Percentiles rank a stretch among this genome's conserved stretches.
Conservation (phyloP, 2,113 vertebrate genomes). For the Mellivora capensis region DNA sequence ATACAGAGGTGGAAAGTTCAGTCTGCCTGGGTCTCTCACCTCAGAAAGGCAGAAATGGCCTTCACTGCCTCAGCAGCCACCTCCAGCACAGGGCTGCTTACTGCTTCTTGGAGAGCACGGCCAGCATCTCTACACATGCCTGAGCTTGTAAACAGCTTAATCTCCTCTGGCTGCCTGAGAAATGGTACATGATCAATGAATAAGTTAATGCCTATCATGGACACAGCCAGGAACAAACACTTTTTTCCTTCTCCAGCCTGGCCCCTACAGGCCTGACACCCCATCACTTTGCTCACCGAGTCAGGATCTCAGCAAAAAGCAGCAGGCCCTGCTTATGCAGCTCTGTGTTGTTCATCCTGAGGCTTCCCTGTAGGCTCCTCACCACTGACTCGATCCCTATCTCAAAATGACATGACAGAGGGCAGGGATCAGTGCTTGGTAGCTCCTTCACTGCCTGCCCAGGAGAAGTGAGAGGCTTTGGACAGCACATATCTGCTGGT, state of each 20-base stretch:
- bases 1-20: background rate
- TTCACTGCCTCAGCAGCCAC: slow-evolving; percentile 87
- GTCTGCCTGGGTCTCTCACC: slow-evolving; percentile 76
- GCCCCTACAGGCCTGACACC: background rate
- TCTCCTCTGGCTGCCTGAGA: slow-evolving; percentile 88
- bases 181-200: slow-evolving; percentile 4
- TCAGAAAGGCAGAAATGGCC: slow-evolving; percentile 87
- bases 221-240: background rate
- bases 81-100: slow-evolving; percentile 86
- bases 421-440: slow-evolving; percentile 9
- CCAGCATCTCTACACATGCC: slow-evolving; percentile 84
- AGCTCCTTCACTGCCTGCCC: slow-evolving; percentile 23
- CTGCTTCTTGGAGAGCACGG: slow-evolving; percentile 82
- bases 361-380: slow-evolving; percentile 88
- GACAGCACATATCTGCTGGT: background rate
- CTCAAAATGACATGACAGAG: background rate
- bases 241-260: background rate
- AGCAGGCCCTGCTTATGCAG: slow-evolving; percentile 92
- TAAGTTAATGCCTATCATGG: background rate
- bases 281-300: slow-evolving; percentile 82
- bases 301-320: slow-evolving; percentile 91
- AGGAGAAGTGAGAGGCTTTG: background rate
- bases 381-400: slow-evolving; percentile 93
- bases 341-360: slow-evolving; percentile 87
- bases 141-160: slow-evolving; percentile 88